Evolutionary conservation across 2,113 vertebrate genomes (phyloP), one percentile per base, ranked within the genome.

Genomic region (Polypterus bichir): DNA sequence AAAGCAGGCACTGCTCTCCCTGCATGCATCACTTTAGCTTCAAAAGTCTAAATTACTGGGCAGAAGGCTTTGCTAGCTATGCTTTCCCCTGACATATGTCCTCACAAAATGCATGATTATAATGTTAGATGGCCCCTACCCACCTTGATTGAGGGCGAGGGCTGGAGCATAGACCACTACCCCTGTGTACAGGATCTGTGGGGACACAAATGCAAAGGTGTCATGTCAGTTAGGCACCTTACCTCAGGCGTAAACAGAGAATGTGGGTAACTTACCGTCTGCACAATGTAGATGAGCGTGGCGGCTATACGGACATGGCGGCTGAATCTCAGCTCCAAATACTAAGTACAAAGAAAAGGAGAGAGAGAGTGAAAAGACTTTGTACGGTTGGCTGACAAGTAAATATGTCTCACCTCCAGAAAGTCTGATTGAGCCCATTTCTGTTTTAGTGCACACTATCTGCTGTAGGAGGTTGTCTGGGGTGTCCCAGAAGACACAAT

Each of bases 141-240:
- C 74, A 91, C 91, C 91, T 83, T 92, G 91, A 68, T 91, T 92
- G 53, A 93, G 87, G 1, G 91, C 91, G 64, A 92, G 59, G 3
- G 83, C 89, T 4, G 85, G 86, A n/a, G 88, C 83, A 27, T 89
- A 91, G 6, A 92, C 88, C 57, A 89, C 90, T 59, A 90, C 79
- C 62, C 86, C 88, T 1, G 85, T 86, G 68, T 93, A 93, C 45
- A 93, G 80, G 63, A 90, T 79, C 89, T 86, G 73, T 52, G 8
- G 9, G 6, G 48, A 3, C 44, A 44, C 60, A 51, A 44, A 57
- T 46, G 44, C 9, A 4, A 9, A 11, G 4, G 11, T 48, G 54
- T 57, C 3, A 27, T 27, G 27, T 1, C 27, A 27, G 27, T 27
- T 27, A 27, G 27, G 27, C 27, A 27, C 27, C 27, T 27, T 27